Evolutionary conservation across 1,140 invertebrate species (phyloP).

Genomic region (Sinella curviseta): DNA sequence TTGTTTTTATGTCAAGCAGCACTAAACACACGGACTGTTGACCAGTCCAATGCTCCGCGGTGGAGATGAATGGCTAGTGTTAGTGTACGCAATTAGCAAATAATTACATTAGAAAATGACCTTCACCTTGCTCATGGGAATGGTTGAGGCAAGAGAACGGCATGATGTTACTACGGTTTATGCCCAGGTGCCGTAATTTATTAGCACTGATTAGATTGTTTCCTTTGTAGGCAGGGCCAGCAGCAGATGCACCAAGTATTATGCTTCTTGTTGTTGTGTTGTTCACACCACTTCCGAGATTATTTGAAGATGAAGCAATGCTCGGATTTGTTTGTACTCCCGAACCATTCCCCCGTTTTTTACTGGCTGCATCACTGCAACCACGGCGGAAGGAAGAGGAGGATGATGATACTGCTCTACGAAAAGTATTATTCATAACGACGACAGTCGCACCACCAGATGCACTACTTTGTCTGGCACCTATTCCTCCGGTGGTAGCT

Average conservation of each 20-base stretch:
- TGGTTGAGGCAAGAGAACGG: conserved; percentile 2
- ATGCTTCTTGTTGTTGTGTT: background rate
- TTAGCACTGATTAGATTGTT: background rate
- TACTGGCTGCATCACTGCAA: background rate
- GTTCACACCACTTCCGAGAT: background rate
- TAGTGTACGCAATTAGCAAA: no score
- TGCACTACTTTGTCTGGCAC: background rate
- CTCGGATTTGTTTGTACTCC: background rate
- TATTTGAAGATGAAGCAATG: background rate
- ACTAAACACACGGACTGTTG: no score
- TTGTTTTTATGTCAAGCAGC: no score
- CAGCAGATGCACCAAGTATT: no score
- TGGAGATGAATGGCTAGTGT: no score
- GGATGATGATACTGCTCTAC: background rate
- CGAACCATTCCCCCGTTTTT: background rate
- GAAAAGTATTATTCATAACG: no score
- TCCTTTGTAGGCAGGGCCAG: background rate
- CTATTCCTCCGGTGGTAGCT: background rate
- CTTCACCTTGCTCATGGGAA: background rate
- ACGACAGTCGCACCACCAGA: background rate
- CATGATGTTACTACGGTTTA: no score
- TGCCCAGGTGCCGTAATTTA: background rate
- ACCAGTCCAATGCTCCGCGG: no score
- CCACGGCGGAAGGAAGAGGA: background rate
- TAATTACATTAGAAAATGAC: background rate